Evolutionary conservation across 2,113 vertebrate species (phyloP).

Genomic region (Barnardius zonarius): DNA sequence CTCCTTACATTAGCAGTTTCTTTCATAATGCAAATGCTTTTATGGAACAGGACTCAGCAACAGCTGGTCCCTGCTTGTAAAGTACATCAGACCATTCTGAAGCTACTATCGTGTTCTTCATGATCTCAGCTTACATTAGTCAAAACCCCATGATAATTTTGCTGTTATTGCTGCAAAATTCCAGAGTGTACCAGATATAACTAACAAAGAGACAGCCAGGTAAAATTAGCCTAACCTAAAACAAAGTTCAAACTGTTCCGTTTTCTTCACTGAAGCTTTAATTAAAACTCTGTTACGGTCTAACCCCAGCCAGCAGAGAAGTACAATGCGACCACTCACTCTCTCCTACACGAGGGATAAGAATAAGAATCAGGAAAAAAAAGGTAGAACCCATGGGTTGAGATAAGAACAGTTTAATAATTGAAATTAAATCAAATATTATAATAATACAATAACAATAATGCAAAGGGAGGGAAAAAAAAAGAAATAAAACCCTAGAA

Average conservation of each 20-base stretch:
- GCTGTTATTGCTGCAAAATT: neutral
- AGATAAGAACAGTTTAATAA: neutral
- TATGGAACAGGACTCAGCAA: neutral
- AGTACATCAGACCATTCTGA: neutral
- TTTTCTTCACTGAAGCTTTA: neutral
- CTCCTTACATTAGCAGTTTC: neutral
- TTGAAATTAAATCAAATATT: neutral
- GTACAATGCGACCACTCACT: neutral
- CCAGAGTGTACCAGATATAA: neutral
- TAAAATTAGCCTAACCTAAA: neutral
- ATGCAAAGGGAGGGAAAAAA: neutral
- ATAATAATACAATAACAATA: neutral
- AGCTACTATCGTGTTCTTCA: neutral
- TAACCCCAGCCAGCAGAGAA: rapidly evolving
- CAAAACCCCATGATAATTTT: neutral
- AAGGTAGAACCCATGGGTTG: neutral
- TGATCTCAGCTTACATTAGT: neutral
- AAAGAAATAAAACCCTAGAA: neutral
- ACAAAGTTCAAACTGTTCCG: neutral
- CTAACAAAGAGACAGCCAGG: neutral
- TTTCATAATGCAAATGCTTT: neutral
- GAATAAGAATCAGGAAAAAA: neutral
- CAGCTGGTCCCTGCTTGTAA: neutral
- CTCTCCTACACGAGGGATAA: neutral
- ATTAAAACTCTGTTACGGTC: neutral